Conservation (phyloP, 1,140 invertebrate genomes). For the Caenorhabditis inopinata region DNA sequence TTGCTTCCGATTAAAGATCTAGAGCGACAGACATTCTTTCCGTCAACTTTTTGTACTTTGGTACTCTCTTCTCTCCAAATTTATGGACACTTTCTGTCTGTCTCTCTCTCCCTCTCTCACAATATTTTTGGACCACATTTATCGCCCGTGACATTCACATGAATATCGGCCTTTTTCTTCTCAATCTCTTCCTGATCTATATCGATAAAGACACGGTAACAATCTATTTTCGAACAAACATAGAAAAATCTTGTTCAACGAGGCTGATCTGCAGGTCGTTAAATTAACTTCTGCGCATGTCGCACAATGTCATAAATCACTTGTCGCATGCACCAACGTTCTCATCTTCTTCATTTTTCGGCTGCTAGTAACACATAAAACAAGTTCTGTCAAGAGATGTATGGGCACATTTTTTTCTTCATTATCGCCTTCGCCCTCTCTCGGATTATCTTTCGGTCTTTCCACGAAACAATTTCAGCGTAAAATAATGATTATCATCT, state of each 20-base stretch:
- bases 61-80: background rate
- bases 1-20: too few species aligned
- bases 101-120: background rate
- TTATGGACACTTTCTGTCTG: background rate
- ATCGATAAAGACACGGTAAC: background rate
- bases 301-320: constrained; percentile 5
- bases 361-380: background rate
- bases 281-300: background rate
- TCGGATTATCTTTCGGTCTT: background rate
- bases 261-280: background rate
- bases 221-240: background rate
- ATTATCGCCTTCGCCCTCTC: background rate
- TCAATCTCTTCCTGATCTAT: background rate
- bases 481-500: background rate
- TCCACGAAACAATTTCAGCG: constrained; percentile 18
- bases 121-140: background rate
- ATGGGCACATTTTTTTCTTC: too few species aligned
- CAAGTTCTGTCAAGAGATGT: background rate
- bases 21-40: too few species aligned
- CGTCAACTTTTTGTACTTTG: background rate
- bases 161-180: background rate
- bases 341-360: background rate
- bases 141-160: background rate
- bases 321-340: background rate
- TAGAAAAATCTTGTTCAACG: background rate